A percentile compares a stretch with the other conserved stretches of the same genome.
phyloP scores from a whole-genome alignment of 2,797 vertebrate genomes.

The Synanceia verrucosa region DNA sequence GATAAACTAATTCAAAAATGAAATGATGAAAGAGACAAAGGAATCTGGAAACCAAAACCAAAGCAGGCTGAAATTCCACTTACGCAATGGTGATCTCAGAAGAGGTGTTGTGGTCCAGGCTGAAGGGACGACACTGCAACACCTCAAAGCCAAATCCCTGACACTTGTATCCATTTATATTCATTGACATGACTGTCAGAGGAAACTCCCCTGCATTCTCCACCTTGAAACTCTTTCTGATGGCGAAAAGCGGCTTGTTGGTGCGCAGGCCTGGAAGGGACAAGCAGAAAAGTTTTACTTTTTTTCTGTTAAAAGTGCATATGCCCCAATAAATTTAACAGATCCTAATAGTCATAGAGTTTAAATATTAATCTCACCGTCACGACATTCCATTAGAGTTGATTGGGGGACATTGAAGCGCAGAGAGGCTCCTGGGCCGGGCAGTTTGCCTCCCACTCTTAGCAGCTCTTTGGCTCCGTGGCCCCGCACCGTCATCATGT shows the following conservation, averaged over 20 bases:
- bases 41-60: too few species aligned
- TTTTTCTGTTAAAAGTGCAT: neutral
- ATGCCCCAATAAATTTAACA: neutral
- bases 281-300: neutral
- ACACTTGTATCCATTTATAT: conserved; percentile 95
- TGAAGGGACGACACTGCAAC: conserved; percentile 90
- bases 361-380: conserved; percentile 83
- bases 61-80: conserved; percentile 59
- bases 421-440: conserved; percentile 90
- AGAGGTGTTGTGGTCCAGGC: conserved; percentile 90
- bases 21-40: too few species aligned
- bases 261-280: conserved; percentile 86
- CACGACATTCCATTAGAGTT: conserved; percentile 95
- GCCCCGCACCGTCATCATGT: conserved; percentile 91
- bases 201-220: conserved; percentile 96
- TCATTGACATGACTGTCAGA: conserved; percentile 93
- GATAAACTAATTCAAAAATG: neutral
- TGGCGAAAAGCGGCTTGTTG: conserved; percentile 93
- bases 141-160: conserved; percentile 98
- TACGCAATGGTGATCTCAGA: conserved; percentile 96
- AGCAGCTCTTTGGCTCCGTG: conserved; percentile 94
- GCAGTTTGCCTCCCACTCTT: conserved; percentile 92
- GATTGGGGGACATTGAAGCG: conserved; percentile 98
- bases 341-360: neutral
- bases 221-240: conserved; percentile 97